These are phyloP conservation scores for Clarias platycephalus DNA, from an alignment of 2,797 vertebrate genomes.

Conservation along the genomic window DNA sequence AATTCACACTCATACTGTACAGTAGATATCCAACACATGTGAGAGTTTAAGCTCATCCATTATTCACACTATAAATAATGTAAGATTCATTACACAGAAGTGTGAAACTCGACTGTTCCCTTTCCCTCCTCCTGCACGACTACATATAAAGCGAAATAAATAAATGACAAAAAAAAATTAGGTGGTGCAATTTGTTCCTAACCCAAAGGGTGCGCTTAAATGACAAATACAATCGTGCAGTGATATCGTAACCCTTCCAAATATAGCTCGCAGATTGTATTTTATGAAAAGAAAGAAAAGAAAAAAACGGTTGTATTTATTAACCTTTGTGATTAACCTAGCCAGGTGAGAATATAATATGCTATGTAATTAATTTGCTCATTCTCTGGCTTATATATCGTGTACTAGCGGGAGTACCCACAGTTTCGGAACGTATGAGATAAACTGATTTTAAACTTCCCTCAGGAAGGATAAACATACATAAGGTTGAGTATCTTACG, in stretches of 20 bases:
- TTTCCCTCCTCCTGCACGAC: constrained; percentile 55
- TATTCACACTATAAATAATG: constrained; percentile 82
- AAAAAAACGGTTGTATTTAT: constrained; percentile 68
- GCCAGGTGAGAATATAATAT: constrained; percentile 56
- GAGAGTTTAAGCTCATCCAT: constrained; percentile 72
- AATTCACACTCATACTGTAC: constrained; percentile 61
- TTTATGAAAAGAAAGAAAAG: constrained; percentile 58
- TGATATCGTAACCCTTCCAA: constrained; percentile 69
- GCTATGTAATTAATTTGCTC: constrained; percentile 62
- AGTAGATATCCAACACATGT: constrained; percentile 63
- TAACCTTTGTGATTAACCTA: constrained; percentile 73
- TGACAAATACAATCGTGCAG: constrained; percentile 76
- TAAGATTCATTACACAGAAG: constrained; percentile 79
- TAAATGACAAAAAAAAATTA: constrained; percentile 61
- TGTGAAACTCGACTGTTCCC: constrained; percentile 75
- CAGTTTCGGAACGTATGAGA: too few species aligned
- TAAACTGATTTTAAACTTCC: too few species aligned
- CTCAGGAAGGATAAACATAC: too few species aligned
- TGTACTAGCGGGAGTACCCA: too few species aligned
- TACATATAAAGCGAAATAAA: constrained; percentile 67
- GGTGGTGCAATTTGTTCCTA: constrained; percentile 75
- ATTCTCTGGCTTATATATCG: constrained; percentile 43
- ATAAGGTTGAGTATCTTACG: too few species aligned
- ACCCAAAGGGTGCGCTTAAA: constrained; percentile 72
- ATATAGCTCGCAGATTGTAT: constrained; percentile 67